Percentiles rank a stretch among this genome's conserved stretches.
These are phyloP conservation scores for Campylomormyrus numenius DNA, from an alignment of 2,113 vertebrate species.

Conservation along the genomic window DNA sequence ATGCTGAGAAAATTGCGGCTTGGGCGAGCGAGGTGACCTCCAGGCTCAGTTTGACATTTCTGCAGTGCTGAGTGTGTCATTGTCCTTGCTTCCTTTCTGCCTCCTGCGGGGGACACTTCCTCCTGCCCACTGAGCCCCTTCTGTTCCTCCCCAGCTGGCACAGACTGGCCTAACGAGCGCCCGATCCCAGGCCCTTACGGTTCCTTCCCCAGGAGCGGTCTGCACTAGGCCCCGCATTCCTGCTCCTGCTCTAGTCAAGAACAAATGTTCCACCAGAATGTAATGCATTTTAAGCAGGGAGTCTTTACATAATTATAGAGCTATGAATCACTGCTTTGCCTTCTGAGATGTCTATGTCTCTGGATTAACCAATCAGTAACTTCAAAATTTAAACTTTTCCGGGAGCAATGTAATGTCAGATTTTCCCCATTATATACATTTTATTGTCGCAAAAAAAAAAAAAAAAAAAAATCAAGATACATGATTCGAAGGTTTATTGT, in stretches of 20 bases:
- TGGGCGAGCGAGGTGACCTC: constrained; percentile 11
- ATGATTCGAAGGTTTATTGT: neutral
- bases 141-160: constrained; percentile 22
- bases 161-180: constrained; percentile 7
- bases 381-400: neutral
- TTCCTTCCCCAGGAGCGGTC: neutral
- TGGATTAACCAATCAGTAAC: neutral
- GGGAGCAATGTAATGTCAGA: neutral
- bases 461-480: neutral
- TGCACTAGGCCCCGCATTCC: neutral
- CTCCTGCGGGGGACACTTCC: constrained; percentile 16
- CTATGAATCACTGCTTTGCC: neutral
- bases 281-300: constrained; percentile 10
- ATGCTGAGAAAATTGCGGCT: neutral
- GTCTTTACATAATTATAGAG: neutral
- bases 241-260: neutral
- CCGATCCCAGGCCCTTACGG: constrained; percentile 3
- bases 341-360: neutral
- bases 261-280: neutral
- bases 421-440: neutral
- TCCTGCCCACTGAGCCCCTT: constrained; percentile 23
- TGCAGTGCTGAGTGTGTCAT: constrained; percentile 13
- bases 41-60: constrained; percentile 1
- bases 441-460: neutral
- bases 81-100: constrained; percentile 16